Conservation (phyloP, 2,113 vertebrate genomes). For the Hemichromis elongatus region DNA sequence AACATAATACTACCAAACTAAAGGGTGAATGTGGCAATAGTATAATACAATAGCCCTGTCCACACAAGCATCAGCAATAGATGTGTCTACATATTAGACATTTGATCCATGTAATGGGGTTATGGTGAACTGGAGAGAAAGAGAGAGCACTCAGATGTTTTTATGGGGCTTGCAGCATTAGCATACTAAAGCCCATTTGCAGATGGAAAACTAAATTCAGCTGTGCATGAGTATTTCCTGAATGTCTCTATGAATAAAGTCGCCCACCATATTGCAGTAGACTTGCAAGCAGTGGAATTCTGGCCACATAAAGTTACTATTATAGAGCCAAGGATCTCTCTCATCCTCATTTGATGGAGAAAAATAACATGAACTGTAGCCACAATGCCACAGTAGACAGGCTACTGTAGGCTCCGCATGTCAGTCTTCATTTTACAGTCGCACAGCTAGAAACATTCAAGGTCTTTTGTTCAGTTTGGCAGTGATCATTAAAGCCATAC, state of each 20-base stretch:
- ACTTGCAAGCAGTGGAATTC: constrained; percentile 36
- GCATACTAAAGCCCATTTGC: constrained; percentile 52
- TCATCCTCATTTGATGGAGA: constrained; percentile 38
- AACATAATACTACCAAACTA: background rate
- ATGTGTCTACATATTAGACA: background rate
- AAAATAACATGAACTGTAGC: constrained; percentile 43
- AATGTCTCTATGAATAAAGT: constrained; percentile 49
- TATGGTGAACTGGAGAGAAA: constrained; percentile 4
- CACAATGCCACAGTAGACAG: constrained; percentile 30
- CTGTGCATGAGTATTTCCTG: constrained; percentile 48
- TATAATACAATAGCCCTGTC: background rate
- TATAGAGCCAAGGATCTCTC: constrained; percentile 24
- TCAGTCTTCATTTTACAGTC: constrained; percentile 41
- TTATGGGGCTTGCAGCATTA: constrained; percentile 40
- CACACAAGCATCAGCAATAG: background rate
- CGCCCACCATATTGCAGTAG: constrained; percentile 32
- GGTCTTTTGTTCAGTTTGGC: background rate
- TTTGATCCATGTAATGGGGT: background rate
- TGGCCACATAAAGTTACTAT: constrained; percentile 44
- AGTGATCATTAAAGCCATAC: background rate
- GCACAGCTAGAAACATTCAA: background rate
- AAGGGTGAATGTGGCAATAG: background rate
- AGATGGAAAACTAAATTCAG: constrained; percentile 52
- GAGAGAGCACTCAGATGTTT: constrained; percentile 33
- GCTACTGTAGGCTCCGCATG: constrained; percentile 35